phyloP scores from a whole-genome alignment of 2,888 invertebrate genomes.

The Eristalis tenax region DNA sequence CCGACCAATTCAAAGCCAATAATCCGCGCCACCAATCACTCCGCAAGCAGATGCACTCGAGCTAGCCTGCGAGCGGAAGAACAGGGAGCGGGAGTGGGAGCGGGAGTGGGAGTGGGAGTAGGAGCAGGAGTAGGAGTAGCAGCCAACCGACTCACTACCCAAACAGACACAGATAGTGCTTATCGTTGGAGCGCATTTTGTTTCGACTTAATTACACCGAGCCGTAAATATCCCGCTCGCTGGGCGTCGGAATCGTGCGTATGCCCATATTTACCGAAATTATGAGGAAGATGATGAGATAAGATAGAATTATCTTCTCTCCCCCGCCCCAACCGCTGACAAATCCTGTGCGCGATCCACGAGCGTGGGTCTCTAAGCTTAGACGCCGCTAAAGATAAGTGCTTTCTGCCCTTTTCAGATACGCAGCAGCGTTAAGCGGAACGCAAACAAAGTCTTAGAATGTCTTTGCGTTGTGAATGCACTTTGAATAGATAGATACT shows the following conservation, averaged over 20 bases:
- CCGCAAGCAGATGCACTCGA: not conserved
- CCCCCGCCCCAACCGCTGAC: not conserved
- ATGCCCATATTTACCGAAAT: conserved; percentile 40
- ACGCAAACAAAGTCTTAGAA: conserved; percentile 40
- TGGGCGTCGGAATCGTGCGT: conserved; percentile 9
- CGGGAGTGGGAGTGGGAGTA: not conserved
- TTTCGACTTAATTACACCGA: conserved; percentile 21
- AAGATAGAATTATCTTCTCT: conserved; percentile 44
- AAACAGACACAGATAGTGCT: conserved; percentile 35
- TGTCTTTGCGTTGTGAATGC: conserved; percentile 36
- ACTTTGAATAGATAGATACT: conserved; percentile 34
- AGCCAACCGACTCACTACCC: conserved; percentile 23
- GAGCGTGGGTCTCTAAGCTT: conserved; percentile 24
- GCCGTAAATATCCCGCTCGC: not conserved
- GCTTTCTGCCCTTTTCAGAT: conserved; percentile 13
- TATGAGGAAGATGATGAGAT: conserved; percentile 48
- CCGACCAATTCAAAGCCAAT: not conserved
- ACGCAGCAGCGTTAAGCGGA: conserved; percentile 34
- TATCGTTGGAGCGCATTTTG: conserved; percentile 36
- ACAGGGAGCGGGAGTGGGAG: not conserved
- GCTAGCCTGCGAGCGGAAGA: not conserved
- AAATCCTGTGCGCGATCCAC: not conserved
- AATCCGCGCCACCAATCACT: not conserved
- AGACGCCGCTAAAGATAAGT: conserved; percentile 33
- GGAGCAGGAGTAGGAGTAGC: not conserved